phyloP scores from a whole-genome alignment of 2,113 vertebrate genomes.

The Oreochromis spilurus region DNA sequence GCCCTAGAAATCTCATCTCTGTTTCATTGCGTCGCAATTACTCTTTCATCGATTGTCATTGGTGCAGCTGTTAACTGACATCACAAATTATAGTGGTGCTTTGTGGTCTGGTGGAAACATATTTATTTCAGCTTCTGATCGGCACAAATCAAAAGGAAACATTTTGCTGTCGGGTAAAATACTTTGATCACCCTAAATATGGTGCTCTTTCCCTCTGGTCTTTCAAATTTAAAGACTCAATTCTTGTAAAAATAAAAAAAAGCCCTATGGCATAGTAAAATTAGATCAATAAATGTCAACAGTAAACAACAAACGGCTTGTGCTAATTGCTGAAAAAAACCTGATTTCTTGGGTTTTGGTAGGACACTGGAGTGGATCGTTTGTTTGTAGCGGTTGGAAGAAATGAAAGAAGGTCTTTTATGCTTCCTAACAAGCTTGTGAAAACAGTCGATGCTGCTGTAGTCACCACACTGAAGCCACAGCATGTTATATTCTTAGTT shows the following conservation, averaged over 20 bases:
- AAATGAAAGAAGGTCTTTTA: conserved; percentile 1
- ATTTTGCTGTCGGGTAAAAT: background rate
- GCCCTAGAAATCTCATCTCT: background rate
- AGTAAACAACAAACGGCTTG: background rate
- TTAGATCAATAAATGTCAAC: background rate
- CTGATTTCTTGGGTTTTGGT: background rate
- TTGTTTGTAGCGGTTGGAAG: background rate
- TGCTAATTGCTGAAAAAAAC: background rate
- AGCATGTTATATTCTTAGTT: conserved; percentile 20
- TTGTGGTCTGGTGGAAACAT: background rate
- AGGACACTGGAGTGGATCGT: background rate
- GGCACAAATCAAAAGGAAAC: background rate
- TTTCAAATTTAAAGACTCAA: background rate
- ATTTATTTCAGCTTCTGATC: background rate
- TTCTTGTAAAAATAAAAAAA: background rate
- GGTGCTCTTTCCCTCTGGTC: background rate
- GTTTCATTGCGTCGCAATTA: background rate
- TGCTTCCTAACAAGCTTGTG: conserved; percentile 1
- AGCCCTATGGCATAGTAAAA: background rate
- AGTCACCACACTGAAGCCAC: background rate
- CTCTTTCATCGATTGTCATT: background rate
- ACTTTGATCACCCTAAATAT: background rate
- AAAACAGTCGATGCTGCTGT: conserved; percentile 1
- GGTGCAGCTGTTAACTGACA: background rate
- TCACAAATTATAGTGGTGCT: background rate